phyloP scores from a whole-genome alignment of 2,113 vertebrate genomes.

The Elgaria multicarinata region DNA sequence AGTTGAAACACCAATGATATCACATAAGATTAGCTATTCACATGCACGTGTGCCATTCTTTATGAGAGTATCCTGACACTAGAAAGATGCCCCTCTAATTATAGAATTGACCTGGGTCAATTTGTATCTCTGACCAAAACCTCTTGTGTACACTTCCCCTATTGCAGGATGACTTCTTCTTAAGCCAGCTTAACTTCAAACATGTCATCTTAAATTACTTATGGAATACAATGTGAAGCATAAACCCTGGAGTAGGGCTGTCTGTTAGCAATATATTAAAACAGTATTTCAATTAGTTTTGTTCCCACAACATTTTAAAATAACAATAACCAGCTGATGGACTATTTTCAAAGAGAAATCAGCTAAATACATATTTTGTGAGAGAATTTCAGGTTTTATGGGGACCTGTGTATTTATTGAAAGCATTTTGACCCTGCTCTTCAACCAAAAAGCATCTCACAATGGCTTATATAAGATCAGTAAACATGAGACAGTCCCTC shows the following conservation, averaged over 20 bases:
- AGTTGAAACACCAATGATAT: neutral
- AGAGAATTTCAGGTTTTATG: neutral
- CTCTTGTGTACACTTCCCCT: neutral
- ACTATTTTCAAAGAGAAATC: neutral
- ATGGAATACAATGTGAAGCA: neutral
- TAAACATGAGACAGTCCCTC: neutral
- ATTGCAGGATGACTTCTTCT: neutral
- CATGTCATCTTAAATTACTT: neutral
- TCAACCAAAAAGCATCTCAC: neutral
- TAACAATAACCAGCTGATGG: neutral
- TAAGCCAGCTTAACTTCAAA: neutral
- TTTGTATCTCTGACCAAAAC: neutral
- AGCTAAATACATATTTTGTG: neutral
- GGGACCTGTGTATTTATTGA: neutral
- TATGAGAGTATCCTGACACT: neutral
- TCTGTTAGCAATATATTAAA: neutral
- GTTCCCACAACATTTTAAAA: neutral
- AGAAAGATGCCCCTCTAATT: neutral
- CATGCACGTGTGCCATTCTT: neutral
- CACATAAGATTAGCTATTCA: neutral
- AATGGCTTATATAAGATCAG: neutral
- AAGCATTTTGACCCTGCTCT: neutral
- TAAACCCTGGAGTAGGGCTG: neutral
- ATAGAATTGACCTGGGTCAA: neutral
- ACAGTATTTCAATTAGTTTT: neutral